A percentile compares a stretch with the other conserved stretches of the same genome.
Conservation (phyloP, 2,113 vertebrate species). For the Pycnonotus jocosus region DNA sequence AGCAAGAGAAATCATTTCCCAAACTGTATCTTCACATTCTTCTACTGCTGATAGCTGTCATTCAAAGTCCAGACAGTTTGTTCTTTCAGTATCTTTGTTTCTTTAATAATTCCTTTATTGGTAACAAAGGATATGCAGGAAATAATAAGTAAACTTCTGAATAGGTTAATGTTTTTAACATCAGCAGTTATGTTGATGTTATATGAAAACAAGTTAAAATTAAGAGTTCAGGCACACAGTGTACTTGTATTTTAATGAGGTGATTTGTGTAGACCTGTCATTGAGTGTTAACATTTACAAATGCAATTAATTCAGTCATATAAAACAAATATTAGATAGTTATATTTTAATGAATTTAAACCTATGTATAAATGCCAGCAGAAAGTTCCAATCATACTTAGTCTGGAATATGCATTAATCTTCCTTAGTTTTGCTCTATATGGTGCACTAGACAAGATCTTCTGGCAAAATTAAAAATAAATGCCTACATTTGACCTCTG, state of each 20-base stretch:
- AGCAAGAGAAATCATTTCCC: neutral
- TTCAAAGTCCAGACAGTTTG: neutral
- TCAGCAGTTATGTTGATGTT: neutral
- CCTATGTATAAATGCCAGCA: conserved; percentile 68
- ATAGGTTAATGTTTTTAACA: neutral
- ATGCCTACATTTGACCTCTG: conserved; percentile 73
- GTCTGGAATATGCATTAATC: conserved; percentile 76
- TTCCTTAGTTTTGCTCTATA: conserved; percentile 70
- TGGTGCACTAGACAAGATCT: conserved; percentile 66
- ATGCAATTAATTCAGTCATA: conserved; percentile 62
- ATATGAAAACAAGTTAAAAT: conserved; percentile 33
- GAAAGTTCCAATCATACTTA: conserved; percentile 78
- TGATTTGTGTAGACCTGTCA: conserved; percentile 51
- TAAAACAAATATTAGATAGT: conserved; percentile 67
- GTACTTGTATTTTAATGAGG: conserved; percentile 52
- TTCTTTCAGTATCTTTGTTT: neutral
- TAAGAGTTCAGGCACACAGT: conserved; percentile 28
- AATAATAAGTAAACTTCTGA: neutral
- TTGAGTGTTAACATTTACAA: conserved; percentile 67
- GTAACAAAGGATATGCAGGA: neutral
- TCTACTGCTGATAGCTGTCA: neutral
- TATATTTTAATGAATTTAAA: conserved; percentile 71
- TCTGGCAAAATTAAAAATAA: conserved; percentile 76
- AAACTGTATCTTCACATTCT: neutral
- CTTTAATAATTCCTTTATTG: neutral